These are phyloP conservation scores for Trichechus manatus DNA, from an alignment of 2,113 vertebrate species.

Conservation along the genomic window DNA sequence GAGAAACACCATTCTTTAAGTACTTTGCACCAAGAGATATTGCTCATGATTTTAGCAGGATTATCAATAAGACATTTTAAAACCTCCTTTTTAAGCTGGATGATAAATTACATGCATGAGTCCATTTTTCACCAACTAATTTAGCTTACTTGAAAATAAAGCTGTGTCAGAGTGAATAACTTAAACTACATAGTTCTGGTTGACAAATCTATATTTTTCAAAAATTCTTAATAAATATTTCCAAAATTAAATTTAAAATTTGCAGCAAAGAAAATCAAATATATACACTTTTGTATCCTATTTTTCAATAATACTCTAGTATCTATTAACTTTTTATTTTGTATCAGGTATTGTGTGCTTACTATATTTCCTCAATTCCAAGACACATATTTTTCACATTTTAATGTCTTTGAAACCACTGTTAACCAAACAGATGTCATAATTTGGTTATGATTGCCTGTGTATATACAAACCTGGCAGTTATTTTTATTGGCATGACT, in stretches of 20 bases:
- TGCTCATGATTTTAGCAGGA: not conserved
- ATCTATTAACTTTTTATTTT: slow-evolving; percentile 9
- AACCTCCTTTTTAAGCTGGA: not conserved
- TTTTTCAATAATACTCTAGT: slow-evolving; percentile 9
- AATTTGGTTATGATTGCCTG: not conserved
- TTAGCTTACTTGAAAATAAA: slow-evolving; percentile 36
- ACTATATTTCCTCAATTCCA: slow-evolving; percentile 15
- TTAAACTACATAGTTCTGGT: slow-evolving; percentile 17
- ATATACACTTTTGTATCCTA: not conserved
- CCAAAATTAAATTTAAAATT: not conserved
- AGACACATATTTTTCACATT: slow-evolving; percentile 30
- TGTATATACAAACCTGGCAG: not conserved
- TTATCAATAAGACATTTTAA: slow-evolving; percentile 33
- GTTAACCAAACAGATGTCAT: not conserved
- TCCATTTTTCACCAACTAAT: slow-evolving; percentile 25
- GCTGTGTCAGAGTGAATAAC: not conserved
- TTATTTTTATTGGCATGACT: not conserved
- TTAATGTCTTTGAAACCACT: not conserved
- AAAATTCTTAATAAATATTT: slow-evolving; percentile 20
- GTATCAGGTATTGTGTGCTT: not conserved
- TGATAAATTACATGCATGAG: not conserved
- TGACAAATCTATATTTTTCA: not conserved
- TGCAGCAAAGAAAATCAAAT: slow-evolving; percentile 33
- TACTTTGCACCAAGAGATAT: not conserved
- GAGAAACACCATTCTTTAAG: not conserved